Conservation (phyloP, 2,797 vertebrate genomes). For the Acanthis flammea region DNA sequence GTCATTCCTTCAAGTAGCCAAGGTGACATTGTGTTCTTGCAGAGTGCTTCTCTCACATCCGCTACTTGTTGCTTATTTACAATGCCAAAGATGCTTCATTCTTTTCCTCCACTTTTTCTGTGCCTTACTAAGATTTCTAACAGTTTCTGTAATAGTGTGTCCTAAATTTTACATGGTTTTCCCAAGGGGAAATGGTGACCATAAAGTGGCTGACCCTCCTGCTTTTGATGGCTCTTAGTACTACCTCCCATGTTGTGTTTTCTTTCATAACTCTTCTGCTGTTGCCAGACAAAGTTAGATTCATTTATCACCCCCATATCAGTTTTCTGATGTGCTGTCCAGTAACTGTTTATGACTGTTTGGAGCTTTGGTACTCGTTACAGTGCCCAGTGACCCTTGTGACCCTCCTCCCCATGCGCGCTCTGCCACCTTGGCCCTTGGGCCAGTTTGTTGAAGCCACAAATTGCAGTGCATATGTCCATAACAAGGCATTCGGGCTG, state of each 20-base stretch:
- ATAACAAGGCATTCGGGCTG: neutral
- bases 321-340: constrained; percentile 13
- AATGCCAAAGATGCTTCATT: neutral
- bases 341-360: constrained; percentile 27
- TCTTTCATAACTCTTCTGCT: constrained; percentile 9
- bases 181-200: neutral
- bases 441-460: neutral
- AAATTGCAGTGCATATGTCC: neutral
- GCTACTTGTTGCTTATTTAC: neutral
- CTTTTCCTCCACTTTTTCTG: neutral
- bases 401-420: neutral
- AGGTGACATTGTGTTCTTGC: neutral
- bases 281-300: constrained; percentile 1
- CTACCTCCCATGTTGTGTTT: constrained; percentile 11
- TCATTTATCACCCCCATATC: neutral
- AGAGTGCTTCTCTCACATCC: neutral
- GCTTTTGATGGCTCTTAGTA: neutral
- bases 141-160: neutral
- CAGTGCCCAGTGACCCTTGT: neutral
- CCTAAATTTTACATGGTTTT: neutral
- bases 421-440: neutral
- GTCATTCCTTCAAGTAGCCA: neutral
- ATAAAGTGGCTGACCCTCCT: neutral
- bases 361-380: constrained; percentile 28
- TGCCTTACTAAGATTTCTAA: neutral